These are phyloP conservation scores for Rhincodon typus DNA, from an alignment of 2,797 vertebrate genomes.

Conservation along the genomic window DNA sequence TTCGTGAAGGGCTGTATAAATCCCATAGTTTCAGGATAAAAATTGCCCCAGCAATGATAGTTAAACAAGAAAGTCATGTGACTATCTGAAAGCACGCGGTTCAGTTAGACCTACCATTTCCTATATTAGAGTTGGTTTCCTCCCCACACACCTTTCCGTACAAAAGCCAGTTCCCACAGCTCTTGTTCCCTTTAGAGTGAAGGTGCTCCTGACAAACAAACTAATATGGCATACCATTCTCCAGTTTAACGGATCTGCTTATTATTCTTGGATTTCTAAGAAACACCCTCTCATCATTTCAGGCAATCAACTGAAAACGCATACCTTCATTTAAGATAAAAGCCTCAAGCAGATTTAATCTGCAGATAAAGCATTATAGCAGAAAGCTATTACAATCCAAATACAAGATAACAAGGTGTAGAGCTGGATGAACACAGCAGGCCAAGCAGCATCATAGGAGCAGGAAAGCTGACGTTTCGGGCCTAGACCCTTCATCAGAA, in stretches of 20 bases:
- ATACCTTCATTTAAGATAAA: background rate
- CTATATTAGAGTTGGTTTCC: background rate
- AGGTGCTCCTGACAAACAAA: too few relatives aligned
- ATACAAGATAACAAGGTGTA: too few relatives aligned
- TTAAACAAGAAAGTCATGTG: background rate
- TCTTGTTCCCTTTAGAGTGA: too few relatives aligned
- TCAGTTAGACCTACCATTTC: background rate
- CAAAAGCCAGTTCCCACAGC: too few relatives aligned
- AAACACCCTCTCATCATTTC: background rate
- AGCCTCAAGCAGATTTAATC: background rate
- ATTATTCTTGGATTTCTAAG: background rate
- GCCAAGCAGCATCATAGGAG: too few relatives aligned
- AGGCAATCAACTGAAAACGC: background rate
- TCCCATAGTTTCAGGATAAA: background rate
- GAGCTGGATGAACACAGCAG: too few relatives aligned
- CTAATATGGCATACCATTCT: background rate
- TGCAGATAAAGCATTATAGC: background rate
- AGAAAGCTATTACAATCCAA: background rate
- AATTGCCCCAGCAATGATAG: background rate
- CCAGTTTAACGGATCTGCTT: background rate
- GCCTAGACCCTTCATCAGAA: too few relatives aligned
- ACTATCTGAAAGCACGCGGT: background rate
- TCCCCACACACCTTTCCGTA: too few relatives aligned
- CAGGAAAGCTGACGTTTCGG: too few relatives aligned
- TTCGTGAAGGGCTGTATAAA: background rate